A percentile compares a stretch with the other conserved stretches of the same genome.
These are phyloP conservation scores for Porites lobata DNA, from an alignment of 92 coral and sea anemone species.

Conservation along the genomic window DNA sequence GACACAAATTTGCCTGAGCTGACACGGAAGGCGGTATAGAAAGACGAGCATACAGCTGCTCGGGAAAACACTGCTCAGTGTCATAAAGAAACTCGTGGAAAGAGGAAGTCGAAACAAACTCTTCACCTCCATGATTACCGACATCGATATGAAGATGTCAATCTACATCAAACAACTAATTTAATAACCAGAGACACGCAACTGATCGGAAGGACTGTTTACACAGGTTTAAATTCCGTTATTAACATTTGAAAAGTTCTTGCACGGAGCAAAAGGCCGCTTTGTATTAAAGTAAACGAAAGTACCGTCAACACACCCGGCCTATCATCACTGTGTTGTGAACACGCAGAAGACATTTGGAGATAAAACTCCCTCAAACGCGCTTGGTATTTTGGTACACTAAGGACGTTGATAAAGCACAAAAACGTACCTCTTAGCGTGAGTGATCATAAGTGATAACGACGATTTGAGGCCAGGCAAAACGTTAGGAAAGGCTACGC, in stretches of 20 bases:
- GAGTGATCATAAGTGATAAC: constrained; percentile 5
- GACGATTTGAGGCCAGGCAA: background rate
- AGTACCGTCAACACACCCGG: constrained; percentile 6
- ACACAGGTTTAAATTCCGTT: constrained; percentile 22
- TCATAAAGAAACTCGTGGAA: background rate
- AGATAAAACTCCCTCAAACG: constrained; percentile 12
- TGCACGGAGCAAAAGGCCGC: constrained; percentile 28
- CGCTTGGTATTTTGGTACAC: background rate
- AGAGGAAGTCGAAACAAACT: constrained; percentile 30
- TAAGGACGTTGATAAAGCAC: constrained; percentile 9
- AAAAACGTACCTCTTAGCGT: background rate
- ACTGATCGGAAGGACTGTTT: constrained; percentile 29
- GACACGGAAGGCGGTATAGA: background rate
- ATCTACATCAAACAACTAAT: constrained; percentile 27
- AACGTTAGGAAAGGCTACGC: background rate
- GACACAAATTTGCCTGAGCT: background rate
- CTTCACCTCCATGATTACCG: constrained; percentile 33
- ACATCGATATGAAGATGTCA: constrained; percentile 32
- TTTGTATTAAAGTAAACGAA: constrained; percentile 28
- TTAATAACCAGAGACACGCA: constrained; percentile 40
- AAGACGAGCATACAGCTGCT: background rate
- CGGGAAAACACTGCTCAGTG: background rate
- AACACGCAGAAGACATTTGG: constrained; percentile 14
- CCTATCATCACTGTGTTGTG: constrained; percentile 16
- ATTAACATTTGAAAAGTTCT: constrained; percentile 38